Percentiles rank a stretch among this genome's conserved stretches.
phyloP scores from a whole-genome alignment of 1,140 invertebrate genomes.

The Acromyrmex charruanus region DNA sequence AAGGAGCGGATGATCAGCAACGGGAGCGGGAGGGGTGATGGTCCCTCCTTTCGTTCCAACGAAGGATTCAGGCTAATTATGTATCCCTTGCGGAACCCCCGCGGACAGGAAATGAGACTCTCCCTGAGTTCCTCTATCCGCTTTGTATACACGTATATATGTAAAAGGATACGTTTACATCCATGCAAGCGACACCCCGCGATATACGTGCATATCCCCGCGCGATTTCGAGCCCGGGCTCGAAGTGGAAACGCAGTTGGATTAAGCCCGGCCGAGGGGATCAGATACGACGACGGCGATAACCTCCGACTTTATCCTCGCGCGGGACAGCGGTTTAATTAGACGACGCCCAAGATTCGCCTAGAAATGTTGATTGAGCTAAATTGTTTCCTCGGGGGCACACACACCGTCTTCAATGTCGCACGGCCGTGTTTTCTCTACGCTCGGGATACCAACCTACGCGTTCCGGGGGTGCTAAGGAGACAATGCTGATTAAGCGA shows the following conservation, averaged over 20 bases:
- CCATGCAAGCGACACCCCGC: neutral
- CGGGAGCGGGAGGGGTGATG: conserved; percentile 10
- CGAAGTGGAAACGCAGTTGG: conserved; percentile 72
- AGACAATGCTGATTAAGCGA: conserved; percentile 85
- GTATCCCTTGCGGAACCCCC: conserved; percentile 85
- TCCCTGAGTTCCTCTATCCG: conserved; percentile 80
- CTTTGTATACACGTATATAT: conserved; percentile 47
- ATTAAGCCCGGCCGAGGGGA: conserved; percentile 79
- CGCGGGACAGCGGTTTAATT: conserved; percentile 86
- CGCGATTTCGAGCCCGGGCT: neutral
- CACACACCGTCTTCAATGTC: conserved; percentile 26
- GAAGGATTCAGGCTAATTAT: conserved; percentile 83
- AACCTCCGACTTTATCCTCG: conserved; percentile 85
- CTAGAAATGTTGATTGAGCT: conserved; percentile 87
- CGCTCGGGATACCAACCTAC: conserved; percentile 13
- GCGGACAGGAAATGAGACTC: conserved; percentile 86
- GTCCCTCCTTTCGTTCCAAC: conserved; percentile 40
- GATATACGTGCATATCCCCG: conserved; percentile 48
- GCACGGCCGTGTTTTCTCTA: neutral
- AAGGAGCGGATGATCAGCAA: conserved; percentile 41
- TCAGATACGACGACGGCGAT: conserved; percentile 83
- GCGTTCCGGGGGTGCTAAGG: conserved; percentile 71
- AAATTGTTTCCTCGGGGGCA: conserved; percentile 85
- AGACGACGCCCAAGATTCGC: conserved; percentile 83
- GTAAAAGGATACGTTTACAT: conserved; percentile 34